phyloP scores from a whole-genome alignment of 2,113 vertebrate genomes.

The Xiphophorus couchianus region DNA sequence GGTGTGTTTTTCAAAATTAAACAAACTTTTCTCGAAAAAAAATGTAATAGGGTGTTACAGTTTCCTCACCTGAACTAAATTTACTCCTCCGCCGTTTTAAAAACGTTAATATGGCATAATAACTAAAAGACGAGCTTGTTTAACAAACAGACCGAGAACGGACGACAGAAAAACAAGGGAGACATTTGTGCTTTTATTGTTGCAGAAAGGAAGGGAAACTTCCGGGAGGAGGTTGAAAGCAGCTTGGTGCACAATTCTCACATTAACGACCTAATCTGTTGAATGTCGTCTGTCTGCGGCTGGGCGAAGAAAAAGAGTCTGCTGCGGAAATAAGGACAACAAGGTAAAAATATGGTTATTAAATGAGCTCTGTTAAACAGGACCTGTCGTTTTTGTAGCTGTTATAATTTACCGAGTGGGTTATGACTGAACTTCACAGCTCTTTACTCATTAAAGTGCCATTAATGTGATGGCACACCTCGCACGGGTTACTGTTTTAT shows the following conservation, averaged over 20 bases:
- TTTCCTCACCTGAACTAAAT: not conserved
- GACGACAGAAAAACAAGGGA: not conserved
- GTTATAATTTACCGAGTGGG: not conserved
- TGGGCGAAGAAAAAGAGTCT: not conserved
- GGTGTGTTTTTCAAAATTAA: constrained; percentile 35
- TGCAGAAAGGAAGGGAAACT: accelerated
- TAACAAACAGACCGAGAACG: not conserved
- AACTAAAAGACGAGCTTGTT: not conserved
- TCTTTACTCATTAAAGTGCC: too few relatives aligned
- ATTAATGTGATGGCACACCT: too few relatives aligned
- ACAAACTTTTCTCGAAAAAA: not conserved
- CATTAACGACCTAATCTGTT: not conserved
- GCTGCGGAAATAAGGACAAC: not conserved
- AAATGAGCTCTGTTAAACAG: too few relatives aligned
- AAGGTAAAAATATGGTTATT: not conserved
- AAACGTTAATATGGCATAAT: not conserved
- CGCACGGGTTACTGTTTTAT: too few relatives aligned
- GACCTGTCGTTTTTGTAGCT: not conserved
- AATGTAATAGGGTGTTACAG: not conserved
- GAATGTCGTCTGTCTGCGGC: not conserved
- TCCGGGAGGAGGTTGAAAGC: not conserved
- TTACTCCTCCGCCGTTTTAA: not conserved
- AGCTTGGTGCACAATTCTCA: not conserved
- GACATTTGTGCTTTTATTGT: constrained; percentile 1
- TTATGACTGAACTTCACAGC: not conserved